phyloP scores from a whole-genome alignment of 92 coral and sea anemone species.

The Porites lobata region DNA sequence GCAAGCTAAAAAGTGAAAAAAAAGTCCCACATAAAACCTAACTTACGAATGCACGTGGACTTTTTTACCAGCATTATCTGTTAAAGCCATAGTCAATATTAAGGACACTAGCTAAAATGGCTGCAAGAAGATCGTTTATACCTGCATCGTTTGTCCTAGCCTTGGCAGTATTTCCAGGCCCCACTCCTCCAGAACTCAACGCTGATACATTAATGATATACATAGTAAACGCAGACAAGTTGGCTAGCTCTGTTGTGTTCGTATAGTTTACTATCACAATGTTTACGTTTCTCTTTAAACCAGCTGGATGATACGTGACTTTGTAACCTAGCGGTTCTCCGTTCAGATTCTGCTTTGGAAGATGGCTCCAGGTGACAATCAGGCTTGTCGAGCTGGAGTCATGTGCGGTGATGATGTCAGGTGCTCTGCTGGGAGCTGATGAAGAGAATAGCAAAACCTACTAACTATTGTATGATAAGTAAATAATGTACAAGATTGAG shows the following conservation, averaged over 20 bases:
- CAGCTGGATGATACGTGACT: not conserved
- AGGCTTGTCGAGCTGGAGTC: slow-evolving; percentile 36
- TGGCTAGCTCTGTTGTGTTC: not conserved
- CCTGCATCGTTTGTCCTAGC: slow-evolving; percentile 33
- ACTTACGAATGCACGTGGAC: not conserved
- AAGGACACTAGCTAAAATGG: no score
- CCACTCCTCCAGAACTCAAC: not conserved
- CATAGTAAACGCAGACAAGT: slow-evolving; percentile 16
- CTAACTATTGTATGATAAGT: no score
- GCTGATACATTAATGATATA: slow-evolving; percentile 41
- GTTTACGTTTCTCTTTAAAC: not conserved
- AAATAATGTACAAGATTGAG: not conserved
- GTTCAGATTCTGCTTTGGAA: not conserved
- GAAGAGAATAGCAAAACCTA: not conserved
- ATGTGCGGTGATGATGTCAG: slow-evolving; percentile 11
- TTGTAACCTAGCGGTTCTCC: slow-evolving; percentile 23
- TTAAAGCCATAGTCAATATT: not conserved
- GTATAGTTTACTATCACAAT: not conserved
- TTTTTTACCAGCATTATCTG: slow-evolving; percentile 7
- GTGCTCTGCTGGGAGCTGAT: not conserved
- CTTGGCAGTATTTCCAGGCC: not conserved
- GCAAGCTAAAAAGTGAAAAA: no score
- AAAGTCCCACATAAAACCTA: no score
- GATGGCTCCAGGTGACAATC: slow-evolving; percentile 46
- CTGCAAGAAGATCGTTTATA: not conserved